Base-by-base conservation (phyloP, 2,113 vertebrate species). In the Cygnus atratus region DNA sequence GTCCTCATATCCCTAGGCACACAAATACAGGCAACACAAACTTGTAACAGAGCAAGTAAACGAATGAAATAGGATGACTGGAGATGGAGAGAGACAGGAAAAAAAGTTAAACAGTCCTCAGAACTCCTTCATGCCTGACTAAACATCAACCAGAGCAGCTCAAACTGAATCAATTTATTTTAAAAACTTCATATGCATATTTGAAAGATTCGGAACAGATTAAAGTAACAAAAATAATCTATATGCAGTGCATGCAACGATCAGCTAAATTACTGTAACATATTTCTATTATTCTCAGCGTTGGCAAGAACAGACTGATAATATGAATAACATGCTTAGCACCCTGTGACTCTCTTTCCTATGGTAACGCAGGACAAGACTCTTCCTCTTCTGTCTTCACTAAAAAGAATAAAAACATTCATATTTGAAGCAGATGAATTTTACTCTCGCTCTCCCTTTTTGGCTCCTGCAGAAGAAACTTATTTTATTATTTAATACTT, bases 1-100 rank as follows among this genome's bases (percentile, higher is more conserved):
- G 97, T 99, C 99, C 95, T 99, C 99, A n/a, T 99, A 99, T 41
- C 99, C 99, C 99, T 99, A 77, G 67, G 96, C 90, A 50, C 44
- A 96, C 61, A 96, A 96, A 96, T 3, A 85, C 41, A 72, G 44
- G 35, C n/a, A 84, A 88, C 41, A 73, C 86, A 83, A 96, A 43
- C 78, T 62, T 6, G 1, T 50, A 62, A 43, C 4, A 0, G 90
- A 95, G 76, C 43, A 66, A 92, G 87, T 2, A 61, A 90, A 81
- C 61, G 41, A 87, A 72, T 5, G 14, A 50, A 63, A 89, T 52
- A 73, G n/a, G 43, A 50, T 37, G n/a, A 59, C 28, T 7, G 21
- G 22, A 70, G 44, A 52, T 4, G 8, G 57, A 77, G 35, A 39
- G 44, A 65, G 11, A 35, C 9, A 37, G 20, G 52, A 43, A 82